These are phyloP conservation scores for Syrrhaptes paradoxus DNA, from an alignment of 2,113 vertebrate species.

Conservation along the genomic window DNA sequence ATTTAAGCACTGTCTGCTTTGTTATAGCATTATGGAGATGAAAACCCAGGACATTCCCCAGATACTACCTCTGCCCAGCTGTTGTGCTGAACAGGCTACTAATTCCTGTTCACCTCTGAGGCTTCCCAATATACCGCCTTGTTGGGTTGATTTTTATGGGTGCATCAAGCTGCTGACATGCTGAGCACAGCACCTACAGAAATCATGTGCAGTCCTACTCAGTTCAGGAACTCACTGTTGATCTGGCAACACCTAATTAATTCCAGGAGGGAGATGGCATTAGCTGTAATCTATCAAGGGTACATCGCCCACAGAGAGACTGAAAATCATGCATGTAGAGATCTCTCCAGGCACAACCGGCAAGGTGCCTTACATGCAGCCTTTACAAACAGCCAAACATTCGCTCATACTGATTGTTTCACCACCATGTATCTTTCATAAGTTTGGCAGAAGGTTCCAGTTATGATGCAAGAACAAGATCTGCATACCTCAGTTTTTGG, in stretches of 20 bases:
- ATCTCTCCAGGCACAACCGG: background rate
- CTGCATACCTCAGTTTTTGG: background rate
- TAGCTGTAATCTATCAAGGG: background rate
- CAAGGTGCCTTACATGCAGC: background rate
- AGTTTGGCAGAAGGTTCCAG: background rate
- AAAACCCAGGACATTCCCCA: background rate
- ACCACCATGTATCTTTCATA: background rate
- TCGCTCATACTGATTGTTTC: background rate
- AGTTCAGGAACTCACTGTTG: background rate
- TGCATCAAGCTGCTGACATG: background rate
- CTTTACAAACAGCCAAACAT: background rate
- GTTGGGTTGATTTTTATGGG: background rate
- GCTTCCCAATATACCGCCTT: background rate
- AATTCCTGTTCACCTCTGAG: background rate
- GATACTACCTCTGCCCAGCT: background rate
- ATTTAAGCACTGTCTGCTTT: background rate
- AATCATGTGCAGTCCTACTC: background rate
- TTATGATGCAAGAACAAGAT: background rate
- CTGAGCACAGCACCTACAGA: background rate
- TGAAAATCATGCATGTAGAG: background rate
- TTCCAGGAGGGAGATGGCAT: background rate
- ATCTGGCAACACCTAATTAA: background rate
- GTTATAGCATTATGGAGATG: background rate
- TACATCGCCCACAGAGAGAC: accelerated
- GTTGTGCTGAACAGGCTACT: background rate